Base-by-base conservation (phyloP, 2,888 invertebrate genomes). In the Napeogenes sylphis region DNA sequence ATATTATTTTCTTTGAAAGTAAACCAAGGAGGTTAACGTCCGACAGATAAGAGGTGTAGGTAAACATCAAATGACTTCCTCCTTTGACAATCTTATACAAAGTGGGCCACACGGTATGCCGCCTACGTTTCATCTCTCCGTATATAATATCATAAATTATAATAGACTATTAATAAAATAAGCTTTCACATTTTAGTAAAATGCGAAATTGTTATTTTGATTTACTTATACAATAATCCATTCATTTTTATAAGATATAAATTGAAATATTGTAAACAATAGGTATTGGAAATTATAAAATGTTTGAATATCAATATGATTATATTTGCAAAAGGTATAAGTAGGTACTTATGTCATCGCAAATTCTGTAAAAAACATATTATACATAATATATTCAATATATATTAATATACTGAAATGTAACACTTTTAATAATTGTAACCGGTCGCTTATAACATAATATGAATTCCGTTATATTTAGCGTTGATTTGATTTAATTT, bases 11-110 rank as follows among this genome's bases (percentile, higher is more conserved):
- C 33, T 57, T 46, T 32, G 6, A n/a, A 33, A 45, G 55, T 33
- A 56, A 35, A 59, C 42, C 42, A 35, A 61, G 45, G 35, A 54
- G 65, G 63, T 61, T 53, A 63, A 66, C 55, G 65, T 45, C 53
- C 65, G 53, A 58, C 55, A 60, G 55, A 51, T 56, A 55, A 59
- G 47, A 62, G 45, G 35, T 55, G 57, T 10, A 12, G 8, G 8
- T 38, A 59, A 59, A 51, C 55, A 58, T 45, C 42, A 62, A 53
- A 59, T 57, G 54, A 56, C 55, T 60, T 56, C 65, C 58, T 64
- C 32, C 42, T 63, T 56, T 56, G 59, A 64, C 53, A 56, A 32
- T 55, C 21, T 58, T 46, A n/a, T 46, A 47, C 59, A 35, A 55
- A 58, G 57, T 58, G 55, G 55, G 54, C 45, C 56, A 61, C 51